Percentiles rank a stretch among this genome's conserved stretches.
phyloP scores from a whole-genome alignment of 2,888 invertebrate species.

The Terebella lapidaria region DNA sequence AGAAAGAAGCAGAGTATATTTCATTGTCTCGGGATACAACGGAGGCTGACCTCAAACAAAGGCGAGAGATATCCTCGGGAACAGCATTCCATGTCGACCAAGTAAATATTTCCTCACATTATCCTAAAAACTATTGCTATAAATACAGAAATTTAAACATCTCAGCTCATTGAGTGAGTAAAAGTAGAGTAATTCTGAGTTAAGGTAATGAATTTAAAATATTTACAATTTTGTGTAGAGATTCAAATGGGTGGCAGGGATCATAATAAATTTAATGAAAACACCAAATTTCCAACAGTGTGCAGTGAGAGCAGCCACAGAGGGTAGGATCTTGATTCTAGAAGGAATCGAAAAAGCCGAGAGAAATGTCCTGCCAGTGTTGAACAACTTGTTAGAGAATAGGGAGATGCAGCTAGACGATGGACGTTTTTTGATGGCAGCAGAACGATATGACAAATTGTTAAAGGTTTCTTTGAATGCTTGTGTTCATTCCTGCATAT shows the following conservation, averaged over 20 bases:
- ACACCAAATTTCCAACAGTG: no score
- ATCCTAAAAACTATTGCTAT: not conserved
- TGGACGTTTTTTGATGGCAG: constrained; percentile 85
- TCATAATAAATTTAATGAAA: no score
- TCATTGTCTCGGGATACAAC: constrained; percentile 92
- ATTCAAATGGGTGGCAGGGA: no score
- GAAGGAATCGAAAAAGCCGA: constrained; percentile 98
- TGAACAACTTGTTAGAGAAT: constrained; percentile 94
- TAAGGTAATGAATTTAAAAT: no score
- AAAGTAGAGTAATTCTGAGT: no score
- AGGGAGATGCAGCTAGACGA: constrained; percentile 98
- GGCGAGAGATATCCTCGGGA: constrained; percentile 82
- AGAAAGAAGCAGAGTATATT: constrained; percentile 87
- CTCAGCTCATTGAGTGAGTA: no score
- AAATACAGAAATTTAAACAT: no score
- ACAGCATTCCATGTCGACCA: constrained; percentile 91
- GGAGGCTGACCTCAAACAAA: constrained; percentile 92
- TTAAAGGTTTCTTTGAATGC: constrained; percentile 63
- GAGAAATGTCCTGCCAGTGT: constrained; percentile 88
- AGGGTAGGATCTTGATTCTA: constrained; percentile 81
- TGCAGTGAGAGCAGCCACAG: constrained; percentile 84
- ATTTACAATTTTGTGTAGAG: no score
- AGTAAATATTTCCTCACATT: constrained; percentile 60
- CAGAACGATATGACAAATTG: constrained; percentile 82
- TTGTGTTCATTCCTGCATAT: no score